Evolutionary conservation across 2,113 vertebrate species (phyloP).

Genomic region (Pangasianodon gigas): DNA sequence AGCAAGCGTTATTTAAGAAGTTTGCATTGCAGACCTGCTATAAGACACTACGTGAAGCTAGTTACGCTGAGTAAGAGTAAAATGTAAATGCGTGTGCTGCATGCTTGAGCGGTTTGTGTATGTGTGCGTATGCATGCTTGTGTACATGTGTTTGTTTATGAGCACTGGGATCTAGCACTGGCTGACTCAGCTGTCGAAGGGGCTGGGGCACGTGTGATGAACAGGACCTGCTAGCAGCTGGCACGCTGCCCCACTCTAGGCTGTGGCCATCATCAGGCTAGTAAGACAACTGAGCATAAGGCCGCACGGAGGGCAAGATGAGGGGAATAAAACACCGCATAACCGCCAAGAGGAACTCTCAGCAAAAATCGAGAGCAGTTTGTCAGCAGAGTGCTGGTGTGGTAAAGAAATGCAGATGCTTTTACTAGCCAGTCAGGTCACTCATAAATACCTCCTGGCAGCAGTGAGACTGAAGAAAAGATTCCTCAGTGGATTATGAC

Average conservation of each 20-base stretch:
- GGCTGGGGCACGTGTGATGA: constrained; percentile 9
- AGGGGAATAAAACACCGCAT: neutral
- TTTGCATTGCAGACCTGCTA: neutral
- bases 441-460: constrained; percentile 14
- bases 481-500: neutral
- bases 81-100: neutral
- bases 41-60: neutral
- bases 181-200: constrained; percentile 49
- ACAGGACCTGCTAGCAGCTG: constrained; percentile 26
- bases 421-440: neutral
- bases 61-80: neutral
- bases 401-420: neutral
- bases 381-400: constrained; percentile 16
- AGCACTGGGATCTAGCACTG: neutral
- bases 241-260: constrained; percentile 15
- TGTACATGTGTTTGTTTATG: neutral
- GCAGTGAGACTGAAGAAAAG: neutral
- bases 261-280: constrained; percentile 5
- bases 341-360: constrained; percentile 8
- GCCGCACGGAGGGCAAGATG: neutral
- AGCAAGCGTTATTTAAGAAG: neutral
- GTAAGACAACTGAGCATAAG: neutral
- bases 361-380: constrained; percentile 10
- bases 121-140: constrained; percentile 7
- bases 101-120: constrained; percentile 9